Conservation (phyloP, 2,888 invertebrate genomes). For the Cantharis rufa region DNA sequence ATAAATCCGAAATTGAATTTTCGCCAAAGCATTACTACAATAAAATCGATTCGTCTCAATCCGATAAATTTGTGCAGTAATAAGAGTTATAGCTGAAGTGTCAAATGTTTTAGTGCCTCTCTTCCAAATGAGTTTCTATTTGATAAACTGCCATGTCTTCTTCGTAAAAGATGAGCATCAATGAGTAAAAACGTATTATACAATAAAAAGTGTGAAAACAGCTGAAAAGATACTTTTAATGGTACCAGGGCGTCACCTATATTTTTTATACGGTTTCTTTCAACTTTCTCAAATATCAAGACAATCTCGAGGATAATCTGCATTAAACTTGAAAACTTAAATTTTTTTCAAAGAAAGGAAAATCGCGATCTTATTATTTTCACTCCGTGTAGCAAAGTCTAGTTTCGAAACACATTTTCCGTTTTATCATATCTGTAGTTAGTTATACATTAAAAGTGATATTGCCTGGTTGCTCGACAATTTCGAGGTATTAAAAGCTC, state of each 20-base stretch:
- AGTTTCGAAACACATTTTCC: not conserved
- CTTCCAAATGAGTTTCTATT: not conserved
- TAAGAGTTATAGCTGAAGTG: not conserved
- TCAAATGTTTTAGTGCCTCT: not conserved
- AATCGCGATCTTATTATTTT: not conserved
- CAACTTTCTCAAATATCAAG: not conserved
- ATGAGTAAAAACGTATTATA: not conserved
- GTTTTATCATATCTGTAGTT: not conserved
- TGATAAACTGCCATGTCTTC: not conserved
- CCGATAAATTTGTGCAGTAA: not conserved
- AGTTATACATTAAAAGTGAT: not conserved
- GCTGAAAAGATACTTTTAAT: not conserved
- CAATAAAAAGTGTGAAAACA: not conserved
- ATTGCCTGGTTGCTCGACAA: not conserved
- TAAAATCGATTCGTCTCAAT: too few relatives aligned
- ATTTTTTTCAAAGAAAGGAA: not conserved
- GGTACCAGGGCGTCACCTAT: not conserved
- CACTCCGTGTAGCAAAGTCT: not conserved
- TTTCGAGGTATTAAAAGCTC: not conserved
- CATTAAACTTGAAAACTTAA: not conserved
- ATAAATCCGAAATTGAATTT: not conserved
- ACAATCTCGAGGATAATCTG: not conserved
- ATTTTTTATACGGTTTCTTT: not conserved
- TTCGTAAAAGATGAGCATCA: not conserved
- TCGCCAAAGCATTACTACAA: not conserved